phyloP scores from a whole-genome alignment of 2,797 vertebrate species.

The Hirundo rustica region DNA sequence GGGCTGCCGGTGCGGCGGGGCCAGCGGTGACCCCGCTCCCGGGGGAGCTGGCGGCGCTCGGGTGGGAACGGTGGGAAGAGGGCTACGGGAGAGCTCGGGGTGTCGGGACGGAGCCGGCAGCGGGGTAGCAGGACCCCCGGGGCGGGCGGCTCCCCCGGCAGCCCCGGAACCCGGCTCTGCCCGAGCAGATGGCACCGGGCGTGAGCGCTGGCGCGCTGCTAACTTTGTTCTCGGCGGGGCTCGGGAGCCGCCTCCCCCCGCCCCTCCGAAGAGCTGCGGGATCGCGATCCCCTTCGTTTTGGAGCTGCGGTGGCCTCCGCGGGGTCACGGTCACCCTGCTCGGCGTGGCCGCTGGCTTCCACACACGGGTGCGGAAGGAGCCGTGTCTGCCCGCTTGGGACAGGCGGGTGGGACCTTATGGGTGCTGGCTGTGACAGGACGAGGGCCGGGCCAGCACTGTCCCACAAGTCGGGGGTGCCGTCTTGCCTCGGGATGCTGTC shows the following conservation, averaged over 20 bases:
- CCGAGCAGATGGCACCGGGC: slow-evolving; percentile 23
- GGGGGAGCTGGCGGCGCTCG: background rate
- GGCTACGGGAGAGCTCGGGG: background rate
- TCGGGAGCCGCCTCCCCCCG: background rate
- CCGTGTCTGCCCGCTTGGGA: background rate
- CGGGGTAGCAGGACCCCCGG: background rate
- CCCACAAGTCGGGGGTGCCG: background rate
- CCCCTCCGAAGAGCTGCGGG: background rate
- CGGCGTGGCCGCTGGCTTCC: background rate
- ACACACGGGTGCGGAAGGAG: background rate
- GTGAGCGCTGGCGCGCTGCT: slow-evolving; percentile 56
- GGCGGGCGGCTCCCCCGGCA: background rate
- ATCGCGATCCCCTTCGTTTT: background rate
- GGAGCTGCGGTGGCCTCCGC: background rate
- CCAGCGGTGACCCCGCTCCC: background rate
- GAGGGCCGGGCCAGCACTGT: background rate
- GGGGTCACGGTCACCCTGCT: background rate
- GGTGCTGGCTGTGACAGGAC: background rate
- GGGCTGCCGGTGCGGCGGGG: background rate
- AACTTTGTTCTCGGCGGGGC: slow-evolving; percentile 51
- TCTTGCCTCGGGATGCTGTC: background rate
- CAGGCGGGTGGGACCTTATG: background rate
- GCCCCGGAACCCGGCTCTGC: background rate
- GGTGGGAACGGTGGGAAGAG: background rate
- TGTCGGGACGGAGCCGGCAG: background rate